phyloP scores from a whole-genome alignment of 2,888 invertebrate species.

The Encarsia formosa region DNA sequence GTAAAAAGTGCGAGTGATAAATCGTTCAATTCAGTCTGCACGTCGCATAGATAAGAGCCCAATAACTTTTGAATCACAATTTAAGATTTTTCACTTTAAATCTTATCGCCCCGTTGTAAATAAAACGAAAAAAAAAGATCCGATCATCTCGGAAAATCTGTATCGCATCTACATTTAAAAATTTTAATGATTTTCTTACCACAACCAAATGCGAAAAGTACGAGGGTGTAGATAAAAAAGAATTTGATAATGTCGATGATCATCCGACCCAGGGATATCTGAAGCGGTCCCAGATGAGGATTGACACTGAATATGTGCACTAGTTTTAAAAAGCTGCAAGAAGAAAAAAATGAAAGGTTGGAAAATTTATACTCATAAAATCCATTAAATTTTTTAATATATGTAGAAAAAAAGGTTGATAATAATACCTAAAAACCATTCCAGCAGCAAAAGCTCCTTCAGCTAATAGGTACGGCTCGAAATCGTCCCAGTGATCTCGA shows the following conservation, averaged over 20 bases:
- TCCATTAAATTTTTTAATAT: constrained; percentile 1
- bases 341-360: constrained; percentile 32
- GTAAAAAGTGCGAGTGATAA: too few relatives aligned
- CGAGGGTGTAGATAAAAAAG: constrained; percentile 90
- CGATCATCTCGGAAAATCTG: neutral
- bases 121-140: neutral
- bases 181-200: constrained; percentile 58
- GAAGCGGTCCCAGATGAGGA: constrained; percentile 90
- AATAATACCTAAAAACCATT: constrained; percentile 77
- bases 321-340: constrained; percentile 78
- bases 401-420: neutral
- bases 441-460: constrained; percentile 95
- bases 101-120: too few relatives aligned
- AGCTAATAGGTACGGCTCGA: constrained; percentile 90
- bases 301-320: constrained; percentile 97
- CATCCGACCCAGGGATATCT: constrained; percentile 92
- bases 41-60: too few relatives aligned
- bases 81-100: too few relatives aligned
- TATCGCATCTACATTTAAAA: constrained; percentile 2
- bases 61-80: too few relatives aligned
- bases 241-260: constrained; percentile 93
- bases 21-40: too few relatives aligned
- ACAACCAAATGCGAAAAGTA: constrained; percentile 93
- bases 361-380: too few relatives aligned
- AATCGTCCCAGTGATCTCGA: constrained; percentile 88